Base-by-base conservation (phyloP, 2,113 vertebrate species). In the Rhegmatorhina hoffmannsi region DNA sequence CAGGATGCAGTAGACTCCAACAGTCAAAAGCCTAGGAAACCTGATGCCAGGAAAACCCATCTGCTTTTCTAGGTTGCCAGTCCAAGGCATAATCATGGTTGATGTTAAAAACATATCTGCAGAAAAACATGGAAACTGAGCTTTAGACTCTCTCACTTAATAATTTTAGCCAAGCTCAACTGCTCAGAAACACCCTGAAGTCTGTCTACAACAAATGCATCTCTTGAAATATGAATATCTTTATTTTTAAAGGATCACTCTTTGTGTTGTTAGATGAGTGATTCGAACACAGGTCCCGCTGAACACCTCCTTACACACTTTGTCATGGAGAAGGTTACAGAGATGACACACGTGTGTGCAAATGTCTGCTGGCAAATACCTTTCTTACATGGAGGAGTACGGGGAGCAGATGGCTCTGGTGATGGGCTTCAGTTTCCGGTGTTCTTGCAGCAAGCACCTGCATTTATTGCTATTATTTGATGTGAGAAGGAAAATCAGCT, bases 11-110 rank as follows among this genome's bases (percentile, higher is more conserved):
- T 60, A 90, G 64, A 33, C 31, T 94, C 90, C 92, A 91, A 83
- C 78, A 93, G 75, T 60, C 78, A 95, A 96, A 94, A 90, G n/a
- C 60, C 86, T 69, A 79, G 90, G 53, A 88, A 95, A 87, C 23
- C 13, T 1, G 1, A 66, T 82, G 95, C 95, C 93, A 97, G 80
- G 46, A 93, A 94, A 94, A 18, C 69, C 94, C 96, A 96, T 96
- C 95, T 96, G 95, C 88, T 89, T 90, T 84, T 74, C 80, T 73
- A 67, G 80, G 44, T 84, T 93, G 62, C 44, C 43, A 89, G 60
- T 94, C 56, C 76, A 92, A 96, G 66, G 16, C 74, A 36, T 76
- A 82, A 82, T 77, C n/a, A 34, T 19, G 50, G 50, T 5, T 89
- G 40, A 69, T 81, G 58, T 81, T 73, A 82, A 95, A 95, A 94